phyloP scores from a whole-genome alignment of 2,797 vertebrate species.

The Apogon talboti region DNA sequence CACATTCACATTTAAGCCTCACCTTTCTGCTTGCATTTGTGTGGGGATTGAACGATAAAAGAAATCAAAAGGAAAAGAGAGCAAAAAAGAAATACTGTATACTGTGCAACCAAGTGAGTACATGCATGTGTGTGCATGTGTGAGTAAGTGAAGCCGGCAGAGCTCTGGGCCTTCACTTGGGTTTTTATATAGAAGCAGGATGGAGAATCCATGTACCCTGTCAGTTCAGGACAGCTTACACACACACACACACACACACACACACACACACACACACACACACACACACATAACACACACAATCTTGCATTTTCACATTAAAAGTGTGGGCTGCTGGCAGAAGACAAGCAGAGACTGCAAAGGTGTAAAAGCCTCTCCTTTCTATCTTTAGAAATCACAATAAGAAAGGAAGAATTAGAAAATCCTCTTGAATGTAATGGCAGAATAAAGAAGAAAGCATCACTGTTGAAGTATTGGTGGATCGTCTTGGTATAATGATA shows the following conservation, averaged over 20 bases:
- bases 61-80: background rate
- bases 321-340: constrained; percentile 25
- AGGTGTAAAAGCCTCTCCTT: constrained; percentile 19
- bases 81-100: constrained; percentile 1
- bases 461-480: background rate
- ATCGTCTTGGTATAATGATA: background rate
- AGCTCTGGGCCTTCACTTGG: constrained; percentile 47
- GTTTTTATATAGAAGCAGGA: constrained; percentile 66
- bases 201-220: constrained; percentile 78
- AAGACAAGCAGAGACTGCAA: constrained; percentile 7
- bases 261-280: constrained; percentile 13
- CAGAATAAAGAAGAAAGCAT: background rate
- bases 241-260: constrained; percentile 15
- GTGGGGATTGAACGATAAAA: constrained; percentile 5
- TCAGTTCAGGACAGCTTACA: constrained; percentile 53
- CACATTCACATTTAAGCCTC: constrained; percentile 37
- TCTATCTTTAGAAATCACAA: background rate
- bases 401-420: background rate
- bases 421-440: background rate
- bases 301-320: constrained; percentile 23
- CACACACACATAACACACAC: constrained; percentile 16
- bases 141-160: constrained; percentile 45
- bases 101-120: background rate
- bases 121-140: background rate
- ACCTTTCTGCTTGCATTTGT: constrained; percentile 15